Conservation (phyloP, 1,140 invertebrate genomes). For the Hestina assimilis region DNA sequence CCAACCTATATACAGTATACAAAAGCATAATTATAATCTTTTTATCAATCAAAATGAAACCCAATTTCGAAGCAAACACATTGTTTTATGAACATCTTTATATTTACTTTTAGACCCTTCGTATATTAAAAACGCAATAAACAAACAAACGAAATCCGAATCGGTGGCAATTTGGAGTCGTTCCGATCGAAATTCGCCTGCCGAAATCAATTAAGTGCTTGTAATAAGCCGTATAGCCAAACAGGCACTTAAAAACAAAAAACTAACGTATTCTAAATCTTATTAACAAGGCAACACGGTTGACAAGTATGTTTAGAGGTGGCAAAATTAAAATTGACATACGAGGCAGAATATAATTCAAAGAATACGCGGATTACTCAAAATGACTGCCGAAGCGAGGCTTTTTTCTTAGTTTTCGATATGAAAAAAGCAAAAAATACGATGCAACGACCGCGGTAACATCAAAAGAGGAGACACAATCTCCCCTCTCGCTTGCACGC, state of each 20-base stretch:
- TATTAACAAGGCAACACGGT: not conserved
- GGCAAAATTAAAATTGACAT: slow-evolving; percentile 16
- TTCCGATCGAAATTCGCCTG: slow-evolving; percentile 49
- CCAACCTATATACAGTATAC: too few relatives aligned
- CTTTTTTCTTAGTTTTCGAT: slow-evolving; percentile 69
- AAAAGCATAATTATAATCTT: too few relatives aligned
- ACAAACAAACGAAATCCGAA: slow-evolving; percentile 44
- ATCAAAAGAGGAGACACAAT: slow-evolving; percentile 55
- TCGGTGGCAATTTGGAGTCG: slow-evolving; percentile 42
- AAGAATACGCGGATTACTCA: slow-evolving; percentile 52
- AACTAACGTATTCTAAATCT: slow-evolving; percentile 17
- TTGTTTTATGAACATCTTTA: not conserved
- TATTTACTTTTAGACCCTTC: not conserved
- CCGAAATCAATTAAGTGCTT: slow-evolving; percentile 65
- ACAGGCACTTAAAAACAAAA: not conserved
- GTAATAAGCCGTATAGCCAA: slow-evolving; percentile 38
- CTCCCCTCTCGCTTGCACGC: slow-evolving; percentile 29
- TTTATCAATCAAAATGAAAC: not conserved
- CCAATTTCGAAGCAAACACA: not conserved
- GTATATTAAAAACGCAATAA: slow-evolving; percentile 29
- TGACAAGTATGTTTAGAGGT: not conserved
- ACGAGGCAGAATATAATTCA: slow-evolving; percentile 19
- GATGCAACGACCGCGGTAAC: slow-evolving; percentile 56
- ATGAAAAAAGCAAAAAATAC: slow-evolving; percentile 54
- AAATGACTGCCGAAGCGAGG: slow-evolving; percentile 56